phyloP scores from a whole-genome alignment of 2,888 invertebrate species.

The Ichneumoninae sp. region DNA sequence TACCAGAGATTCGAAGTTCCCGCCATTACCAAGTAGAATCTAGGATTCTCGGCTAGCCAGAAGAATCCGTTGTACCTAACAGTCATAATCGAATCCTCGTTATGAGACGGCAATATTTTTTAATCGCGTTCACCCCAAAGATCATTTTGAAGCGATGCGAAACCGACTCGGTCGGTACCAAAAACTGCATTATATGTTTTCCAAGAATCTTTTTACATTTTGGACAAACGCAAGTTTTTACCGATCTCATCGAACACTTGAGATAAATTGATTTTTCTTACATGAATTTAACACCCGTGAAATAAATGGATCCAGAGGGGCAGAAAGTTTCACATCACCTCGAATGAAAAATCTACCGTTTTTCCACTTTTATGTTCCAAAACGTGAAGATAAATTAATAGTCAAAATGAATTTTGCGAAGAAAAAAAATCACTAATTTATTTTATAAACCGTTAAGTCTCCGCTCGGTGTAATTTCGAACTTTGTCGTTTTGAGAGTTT shows the following conservation, averaged over 20 bases:
- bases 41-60: slow-evolving; percentile 74
- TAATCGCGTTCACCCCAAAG: neutral
- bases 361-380: too few species aligned
- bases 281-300: neutral
- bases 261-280: too few species aligned
- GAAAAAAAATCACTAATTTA: neutral
- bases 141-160: neutral
- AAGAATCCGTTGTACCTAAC: slow-evolving; percentile 27
- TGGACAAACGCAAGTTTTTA: neutral
- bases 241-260: too few species aligned
- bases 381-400: neutral
- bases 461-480: slow-evolving; percentile 1
- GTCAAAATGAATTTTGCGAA: neutral
- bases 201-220: too few species aligned
- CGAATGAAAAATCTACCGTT: neutral
- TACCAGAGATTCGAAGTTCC: slow-evolving; percentile 75
- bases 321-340: too few species aligned
- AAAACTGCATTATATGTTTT: too few species aligned
- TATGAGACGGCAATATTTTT: neutral
- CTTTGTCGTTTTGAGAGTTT: slow-evolving; percentile 19
- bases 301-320: too few species aligned
- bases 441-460: neutral
- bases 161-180: too few species aligned
- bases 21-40: slow-evolving; percentile 73
- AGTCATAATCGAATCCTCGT: neutral